Evolutionary conservation across 2,113 vertebrate species (phyloP).

Genomic region (Nyctereutes procyonoides): DNA sequence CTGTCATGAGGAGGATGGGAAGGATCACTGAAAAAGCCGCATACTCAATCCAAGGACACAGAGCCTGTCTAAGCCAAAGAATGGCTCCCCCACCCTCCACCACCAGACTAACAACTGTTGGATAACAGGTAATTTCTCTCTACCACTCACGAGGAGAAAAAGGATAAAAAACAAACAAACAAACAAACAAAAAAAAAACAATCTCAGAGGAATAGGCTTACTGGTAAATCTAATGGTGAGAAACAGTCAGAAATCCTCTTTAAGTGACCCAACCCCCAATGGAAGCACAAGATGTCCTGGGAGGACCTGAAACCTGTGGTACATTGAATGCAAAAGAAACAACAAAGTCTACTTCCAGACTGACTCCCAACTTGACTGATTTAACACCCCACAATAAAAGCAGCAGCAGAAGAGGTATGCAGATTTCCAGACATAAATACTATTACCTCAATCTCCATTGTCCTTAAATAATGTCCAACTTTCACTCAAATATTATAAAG

Average conservation of each 20-base stretch:
- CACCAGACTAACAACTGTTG: background rate
- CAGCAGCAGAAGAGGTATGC: background rate
- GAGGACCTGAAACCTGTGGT: background rate
- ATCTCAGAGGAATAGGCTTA: background rate
- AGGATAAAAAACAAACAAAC: background rate
- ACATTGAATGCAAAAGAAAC: background rate
- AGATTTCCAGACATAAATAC: background rate
- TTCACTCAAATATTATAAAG: background rate
- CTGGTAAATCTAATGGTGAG: background rate
- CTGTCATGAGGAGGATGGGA: background rate
- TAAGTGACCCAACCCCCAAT: background rate
- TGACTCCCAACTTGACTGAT: background rate
- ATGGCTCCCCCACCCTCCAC: rapidly evolving
- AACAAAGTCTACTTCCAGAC: background rate
- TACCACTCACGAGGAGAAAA: rapidly evolving
- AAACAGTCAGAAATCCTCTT: background rate
- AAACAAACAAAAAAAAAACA: background rate
- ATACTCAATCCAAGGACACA: background rate
- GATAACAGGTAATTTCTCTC: background rate
- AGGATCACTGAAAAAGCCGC: background rate
- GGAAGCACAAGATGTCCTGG: background rate
- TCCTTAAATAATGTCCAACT: background rate
- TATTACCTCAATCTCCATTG: background rate
- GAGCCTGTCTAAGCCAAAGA: background rate
- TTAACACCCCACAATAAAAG: background rate